Conservation (phyloP, 1,140 invertebrate genomes). For the Thereuonema tuberculata region DNA sequence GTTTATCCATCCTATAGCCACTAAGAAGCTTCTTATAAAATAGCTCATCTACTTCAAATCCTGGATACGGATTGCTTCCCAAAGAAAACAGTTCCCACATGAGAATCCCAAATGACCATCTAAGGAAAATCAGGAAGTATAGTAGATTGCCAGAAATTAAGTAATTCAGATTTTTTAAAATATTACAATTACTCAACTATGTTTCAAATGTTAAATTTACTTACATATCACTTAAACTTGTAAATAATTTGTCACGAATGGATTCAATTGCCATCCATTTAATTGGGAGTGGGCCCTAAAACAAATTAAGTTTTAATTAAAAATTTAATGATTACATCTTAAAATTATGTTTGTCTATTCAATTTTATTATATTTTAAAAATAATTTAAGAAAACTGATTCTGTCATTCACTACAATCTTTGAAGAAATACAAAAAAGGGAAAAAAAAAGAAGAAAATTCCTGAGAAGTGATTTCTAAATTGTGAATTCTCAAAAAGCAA, state of each 20-base stretch:
- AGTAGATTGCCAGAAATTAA: too few species aligned
- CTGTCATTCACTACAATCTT: too few species aligned
- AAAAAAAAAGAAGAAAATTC: too few species aligned
- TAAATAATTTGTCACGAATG: constrained; percentile 30
- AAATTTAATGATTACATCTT: too few species aligned
- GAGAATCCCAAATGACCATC: constrained; percentile 35
- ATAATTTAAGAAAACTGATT: too few species aligned
- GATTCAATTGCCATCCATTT: constrained; percentile 41
- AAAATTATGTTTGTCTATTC: too few species aligned
- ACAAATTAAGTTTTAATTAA: background rate
- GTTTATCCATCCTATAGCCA: constrained; percentile 76
- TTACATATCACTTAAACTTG: constrained; percentile 34
- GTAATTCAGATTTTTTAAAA: background rate
- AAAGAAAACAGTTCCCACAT: constrained; percentile 35
- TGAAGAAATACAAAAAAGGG: too few species aligned
- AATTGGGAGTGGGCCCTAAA: constrained; percentile 34
- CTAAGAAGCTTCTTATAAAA: constrained; percentile 58
- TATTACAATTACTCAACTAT: background rate
- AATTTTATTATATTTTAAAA: too few species aligned
- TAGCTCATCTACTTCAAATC: constrained; percentile 51
- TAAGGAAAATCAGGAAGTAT: too few species aligned
- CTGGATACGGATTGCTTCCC: constrained; percentile 25
- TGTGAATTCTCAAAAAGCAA: background rate
- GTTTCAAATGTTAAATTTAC: too few species aligned
- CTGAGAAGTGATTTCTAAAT: too few species aligned